phyloP scores from a whole-genome alignment of 2,113 vertebrate species.

The Gallinago media region DNA sequence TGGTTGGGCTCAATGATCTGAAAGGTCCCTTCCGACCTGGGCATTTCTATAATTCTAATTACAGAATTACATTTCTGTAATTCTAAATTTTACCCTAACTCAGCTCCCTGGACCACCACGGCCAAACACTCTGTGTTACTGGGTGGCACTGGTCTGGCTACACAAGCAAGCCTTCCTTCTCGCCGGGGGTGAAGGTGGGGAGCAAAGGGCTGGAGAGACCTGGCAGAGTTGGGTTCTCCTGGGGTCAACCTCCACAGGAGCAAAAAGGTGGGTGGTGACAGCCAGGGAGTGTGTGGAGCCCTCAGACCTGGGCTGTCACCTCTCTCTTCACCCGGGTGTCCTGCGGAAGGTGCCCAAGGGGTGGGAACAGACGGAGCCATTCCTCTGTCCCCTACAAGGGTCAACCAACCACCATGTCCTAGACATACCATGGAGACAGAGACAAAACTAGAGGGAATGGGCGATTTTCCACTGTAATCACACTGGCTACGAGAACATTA shows the following conservation, averaged over 20 bases:
- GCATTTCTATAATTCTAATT: no score
- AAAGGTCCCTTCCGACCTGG: no score
- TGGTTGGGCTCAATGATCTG: no score
- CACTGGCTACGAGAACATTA: background rate
- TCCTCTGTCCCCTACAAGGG: background rate
- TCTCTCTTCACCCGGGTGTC: background rate
- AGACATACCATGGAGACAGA: background rate
- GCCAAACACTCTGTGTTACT: background rate
- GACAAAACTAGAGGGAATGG: background rate
- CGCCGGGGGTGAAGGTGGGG: background rate
- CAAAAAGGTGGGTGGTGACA: background rate
- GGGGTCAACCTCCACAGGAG: background rate
- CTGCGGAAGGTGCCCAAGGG: background rate
- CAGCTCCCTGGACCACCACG: background rate
- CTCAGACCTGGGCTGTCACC: background rate
- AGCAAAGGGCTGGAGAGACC: background rate
- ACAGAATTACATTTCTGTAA: no score
- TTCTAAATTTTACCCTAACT: background rate
- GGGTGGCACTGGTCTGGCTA: background rate
- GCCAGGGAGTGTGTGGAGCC: background rate
- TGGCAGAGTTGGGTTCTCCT: fast-evolving
- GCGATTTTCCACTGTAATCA: background rate
- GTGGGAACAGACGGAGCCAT: fast-evolving
- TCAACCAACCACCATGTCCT: background rate
- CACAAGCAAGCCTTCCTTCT: fast-evolving